Evolutionary conservation across 2,113 vertebrate genomes (phyloP), one percentile per base, ranked within the genome.

Genomic region (Salminus brasiliensis): DNA sequence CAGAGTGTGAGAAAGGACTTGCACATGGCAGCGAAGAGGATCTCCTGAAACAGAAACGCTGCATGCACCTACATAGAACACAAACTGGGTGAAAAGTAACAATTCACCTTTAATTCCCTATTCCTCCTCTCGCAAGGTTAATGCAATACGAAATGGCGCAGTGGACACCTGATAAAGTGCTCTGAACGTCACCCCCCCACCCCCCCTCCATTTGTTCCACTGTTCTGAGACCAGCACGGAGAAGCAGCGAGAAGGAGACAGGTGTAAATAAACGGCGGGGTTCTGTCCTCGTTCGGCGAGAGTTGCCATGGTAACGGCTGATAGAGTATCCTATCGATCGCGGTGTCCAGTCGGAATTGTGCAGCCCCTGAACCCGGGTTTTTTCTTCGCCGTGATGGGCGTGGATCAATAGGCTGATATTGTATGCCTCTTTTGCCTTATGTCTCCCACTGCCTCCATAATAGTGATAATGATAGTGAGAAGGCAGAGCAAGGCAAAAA

Each of bases 241-340:
- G 60, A 83, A 68, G 81, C 78, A 45, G 59, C 71, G 60, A 66
- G 87, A 85, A 89, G 85, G 65, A 90, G 91, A 92, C 91, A 93
- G 91, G 90, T 90, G 91, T 91, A 91, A 92, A 93, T 91, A 91
- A 92, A 91, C 87, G 89, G 90, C 88, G 87, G 65, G 88, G 88
- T 91, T 92, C 91, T 92, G 92, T 92, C 93, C 91, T 92, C 89
- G 86, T 85, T 91, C 91, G 73, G 85, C 67, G 84, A 85, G 94
- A 85, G 94, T 95, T 94, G 88, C 93, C 92, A 94, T 94, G 92
- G 94, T 91, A 93, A 94, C 93, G 86, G 84, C 93, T 94, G 93
- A 94, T 94, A 92, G 93, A 94, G 93, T 92, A 93, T 90, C 90
- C 90, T 94, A 95, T 95, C 90, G 94, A 95, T 94, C 91, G 92